phyloP scores from a whole-genome alignment of 2,113 vertebrate genomes.

The Rhombomys opimus region DNA sequence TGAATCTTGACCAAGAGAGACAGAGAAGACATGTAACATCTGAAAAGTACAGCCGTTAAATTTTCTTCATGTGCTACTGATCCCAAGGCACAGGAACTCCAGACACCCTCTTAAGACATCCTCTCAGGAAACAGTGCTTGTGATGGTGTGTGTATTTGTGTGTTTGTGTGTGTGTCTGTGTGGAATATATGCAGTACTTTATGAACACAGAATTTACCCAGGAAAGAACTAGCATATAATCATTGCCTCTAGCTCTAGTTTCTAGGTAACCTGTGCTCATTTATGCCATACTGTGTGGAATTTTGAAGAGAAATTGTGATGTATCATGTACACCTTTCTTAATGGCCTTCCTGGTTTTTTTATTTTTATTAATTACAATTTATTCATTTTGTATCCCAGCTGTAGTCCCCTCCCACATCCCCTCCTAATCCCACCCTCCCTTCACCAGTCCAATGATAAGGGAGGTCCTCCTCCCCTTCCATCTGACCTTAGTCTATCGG shows the following conservation, averaged over 20 bases:
- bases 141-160: not conserved
- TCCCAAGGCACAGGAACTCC: not conserved
- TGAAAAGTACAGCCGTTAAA: not conserved
- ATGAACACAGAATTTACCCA: not conserved
- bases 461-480: too few relatives aligned
- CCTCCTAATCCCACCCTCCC: too few relatives aligned
- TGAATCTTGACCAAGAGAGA: not conserved
- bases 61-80: not conserved
- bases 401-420: too few relatives aligned
- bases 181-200: not conserved
- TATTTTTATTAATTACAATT: not conserved
- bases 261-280: not conserved
- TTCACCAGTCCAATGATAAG: too few relatives aligned
- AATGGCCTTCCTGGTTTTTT: not conserved
- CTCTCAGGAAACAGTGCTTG: not conserved
- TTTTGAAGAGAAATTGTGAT: conserved; percentile 27
- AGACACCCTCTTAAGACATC: not conserved
- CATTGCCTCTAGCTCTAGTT: conserved; percentile 3
- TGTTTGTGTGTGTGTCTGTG: not conserved
- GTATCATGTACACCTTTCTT: not conserved
- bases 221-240: not conserved
- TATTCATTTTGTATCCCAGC: too few relatives aligned
- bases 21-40: not conserved
- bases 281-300: not conserved
- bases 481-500: too few relatives aligned